These are phyloP conservation scores for Leucozona laternaria DNA, from an alignment of 2,888 invertebrate genomes.

Conservation along the genomic window DNA sequence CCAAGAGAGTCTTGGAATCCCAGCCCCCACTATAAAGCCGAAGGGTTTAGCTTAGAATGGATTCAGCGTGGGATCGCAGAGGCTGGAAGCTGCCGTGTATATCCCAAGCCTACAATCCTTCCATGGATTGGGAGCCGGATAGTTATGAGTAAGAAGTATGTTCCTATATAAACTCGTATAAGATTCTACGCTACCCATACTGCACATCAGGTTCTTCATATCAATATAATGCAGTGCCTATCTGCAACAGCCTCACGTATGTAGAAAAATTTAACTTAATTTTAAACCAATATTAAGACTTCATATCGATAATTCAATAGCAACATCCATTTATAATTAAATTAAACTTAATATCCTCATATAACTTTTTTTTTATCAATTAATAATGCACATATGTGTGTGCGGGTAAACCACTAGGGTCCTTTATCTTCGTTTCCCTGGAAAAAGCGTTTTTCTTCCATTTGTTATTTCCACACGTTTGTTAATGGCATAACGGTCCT, in stretches of 20 bases:
- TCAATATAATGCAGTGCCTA: not conserved
- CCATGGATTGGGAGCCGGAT: no score
- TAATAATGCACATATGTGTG: not conserved
- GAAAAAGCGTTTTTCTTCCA: not conserved
- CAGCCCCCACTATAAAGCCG: no score
- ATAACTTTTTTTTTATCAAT: not conserved
- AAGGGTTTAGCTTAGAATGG: no score
- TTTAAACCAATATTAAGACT: conserved; percentile 11
- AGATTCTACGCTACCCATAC: no score
- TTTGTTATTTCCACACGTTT: not conserved
- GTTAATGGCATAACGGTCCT: not conserved
- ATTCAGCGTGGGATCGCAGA: no score
- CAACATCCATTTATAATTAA: conserved; percentile 59
- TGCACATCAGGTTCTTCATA: not conserved
- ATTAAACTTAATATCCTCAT: conserved; percentile 53
- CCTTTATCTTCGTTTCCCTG: not conserved
- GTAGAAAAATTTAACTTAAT: conserved; percentile 7
- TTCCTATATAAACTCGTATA: no score
- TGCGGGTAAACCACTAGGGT: conserved; percentile 8
- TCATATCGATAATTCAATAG: conserved; percentile 7
- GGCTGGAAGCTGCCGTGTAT: no score
- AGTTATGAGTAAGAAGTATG: no score
- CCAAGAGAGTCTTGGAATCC: no score
- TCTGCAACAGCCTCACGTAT: not conserved
- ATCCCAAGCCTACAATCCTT: no score